A percentile compares a stretch with the other conserved stretches of the same genome.
These are phyloP conservation scores for Nemotelus nigrinus DNA, from an alignment of 2,888 invertebrate species.

Conservation along the genomic window DNA sequence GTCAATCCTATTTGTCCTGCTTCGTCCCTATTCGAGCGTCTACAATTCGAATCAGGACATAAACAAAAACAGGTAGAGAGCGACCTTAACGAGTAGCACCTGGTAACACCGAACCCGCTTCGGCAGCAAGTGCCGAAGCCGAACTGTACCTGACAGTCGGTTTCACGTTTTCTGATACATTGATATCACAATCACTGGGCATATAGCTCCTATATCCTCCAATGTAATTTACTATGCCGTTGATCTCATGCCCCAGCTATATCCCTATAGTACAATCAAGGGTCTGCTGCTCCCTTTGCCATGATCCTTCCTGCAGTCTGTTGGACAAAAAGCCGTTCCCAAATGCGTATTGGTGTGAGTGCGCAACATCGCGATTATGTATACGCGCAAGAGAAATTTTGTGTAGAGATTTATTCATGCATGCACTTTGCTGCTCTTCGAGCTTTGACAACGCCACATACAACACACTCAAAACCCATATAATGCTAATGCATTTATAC, in stretches of 20 bases:
- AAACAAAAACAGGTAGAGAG: slow-evolving; percentile 39
- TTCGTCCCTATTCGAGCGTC: not conserved
- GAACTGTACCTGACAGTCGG: slow-evolving; percentile 19
- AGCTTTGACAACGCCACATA: slow-evolving; percentile 43
- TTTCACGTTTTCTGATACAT: not conserved
- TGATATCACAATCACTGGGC: too few species aligned
- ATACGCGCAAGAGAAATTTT: slow-evolving; percentile 33
- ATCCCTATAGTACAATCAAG: not conserved
- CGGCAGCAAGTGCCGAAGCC: slow-evolving; percentile 4
- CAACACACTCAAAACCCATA: slow-evolving; percentile 19
- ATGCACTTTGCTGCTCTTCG: slow-evolving; percentile 31
- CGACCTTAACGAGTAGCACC: slow-evolving; percentile 3
- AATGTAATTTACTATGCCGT: too few species aligned
- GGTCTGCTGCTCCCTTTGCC: not conserved
- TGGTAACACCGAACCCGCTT: slow-evolving; percentile 30
- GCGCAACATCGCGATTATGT: slow-evolving; percentile 7
- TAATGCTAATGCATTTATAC: slow-evolving; percentile 3
- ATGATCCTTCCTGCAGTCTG: not conserved
- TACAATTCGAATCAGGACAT: slow-evolving; percentile 19
- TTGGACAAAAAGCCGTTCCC: slow-evolving; percentile 1
- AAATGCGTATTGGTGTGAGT: not conserved
- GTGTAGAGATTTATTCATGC: slow-evolving; percentile 41
- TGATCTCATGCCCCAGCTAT: too few species aligned
- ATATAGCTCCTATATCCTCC: too few species aligned
- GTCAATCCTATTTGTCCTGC: too few species aligned